phyloP scores from a whole-genome alignment of 2,888 invertebrate species.

The Mythimna loreyi region DNA sequence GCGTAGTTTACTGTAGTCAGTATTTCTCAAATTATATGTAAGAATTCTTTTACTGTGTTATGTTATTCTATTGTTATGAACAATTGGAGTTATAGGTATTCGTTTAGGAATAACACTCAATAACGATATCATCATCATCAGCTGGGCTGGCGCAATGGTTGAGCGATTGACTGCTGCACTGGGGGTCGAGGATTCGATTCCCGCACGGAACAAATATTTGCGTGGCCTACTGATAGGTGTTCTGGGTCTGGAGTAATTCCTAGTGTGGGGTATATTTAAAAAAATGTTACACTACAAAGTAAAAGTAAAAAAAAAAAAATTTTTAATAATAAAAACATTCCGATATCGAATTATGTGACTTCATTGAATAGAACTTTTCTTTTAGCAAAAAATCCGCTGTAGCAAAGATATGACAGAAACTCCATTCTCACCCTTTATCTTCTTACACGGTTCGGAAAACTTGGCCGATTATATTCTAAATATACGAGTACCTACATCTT shows the following conservation, averaged over 20 bases:
- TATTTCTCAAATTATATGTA: neutral
- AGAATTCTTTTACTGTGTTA: neutral
- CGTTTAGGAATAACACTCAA: neutral
- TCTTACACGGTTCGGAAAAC: constrained; percentile 8
- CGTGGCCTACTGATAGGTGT: too few species aligned
- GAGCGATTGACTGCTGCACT: too few species aligned
- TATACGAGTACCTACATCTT: constrained; percentile 6
- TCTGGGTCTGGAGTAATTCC: too few species aligned
- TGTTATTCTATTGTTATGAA: too few species aligned
- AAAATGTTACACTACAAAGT: too few species aligned
- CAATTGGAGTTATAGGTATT: too few species aligned
- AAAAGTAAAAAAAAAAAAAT: too few species aligned
- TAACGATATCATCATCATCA: too few species aligned
- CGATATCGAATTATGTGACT: neutral
- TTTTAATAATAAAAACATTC: neutral
- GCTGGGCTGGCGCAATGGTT: too few species aligned
- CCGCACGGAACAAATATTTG: too few species aligned
- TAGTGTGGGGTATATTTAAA: too few species aligned
- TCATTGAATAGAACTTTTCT: neutral
- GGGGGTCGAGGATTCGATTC: too few species aligned
- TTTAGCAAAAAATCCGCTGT: neutral
- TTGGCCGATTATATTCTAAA: constrained; percentile 28
- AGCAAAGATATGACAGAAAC: neutral
- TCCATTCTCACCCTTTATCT: neutral
- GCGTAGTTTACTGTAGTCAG: neutral